Base-by-base conservation (phyloP, 1,140 invertebrate species). In the Laodelphax striatellus region DNA sequence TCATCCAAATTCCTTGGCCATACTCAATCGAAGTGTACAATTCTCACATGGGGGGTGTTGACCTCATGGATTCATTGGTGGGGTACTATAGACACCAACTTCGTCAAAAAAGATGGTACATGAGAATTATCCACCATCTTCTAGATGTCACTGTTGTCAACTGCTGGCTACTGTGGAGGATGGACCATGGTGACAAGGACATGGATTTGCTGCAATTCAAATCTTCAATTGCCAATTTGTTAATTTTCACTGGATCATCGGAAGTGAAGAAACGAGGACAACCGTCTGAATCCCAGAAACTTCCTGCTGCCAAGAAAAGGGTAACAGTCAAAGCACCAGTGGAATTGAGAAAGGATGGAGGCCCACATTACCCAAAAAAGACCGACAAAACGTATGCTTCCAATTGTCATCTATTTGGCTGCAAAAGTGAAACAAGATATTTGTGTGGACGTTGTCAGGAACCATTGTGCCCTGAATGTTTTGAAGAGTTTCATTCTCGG, bases 1-100 rank as follows among this genome's bases (percentile, higher is more conserved):
- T 58, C 46, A 57, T 69, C 13, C 43, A 62, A 42, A 62, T 71
- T 3, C 19, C 52, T 43, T 50, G 66, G 19, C 70, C 67, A 52
- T 10, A 58, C 10, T 41, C 63, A 28, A 9, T 68, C 16, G 21
- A 13, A 22, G 24, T 52, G 9, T 63, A 63, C 46, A 63, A 56
- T 22, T 22, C 54, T 21, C 44, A 31, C 28, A 63, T 63, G 50
- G 70, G 67, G 53, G 69, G 69, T 24, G 66, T 71, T 13, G 68
- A 71, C 59, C 52, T 69, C 13, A 60, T 63, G 31, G 69, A 71
- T 41, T 61, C 55, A 38, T 53, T 69, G 19, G 57, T 69, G 17
- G 64, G 61, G 16, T 57, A 62, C 53, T 68, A 70, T 60, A 55
- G 61, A 28, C 64, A 64, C 19, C 44, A 42, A 22, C 28, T 66